phyloP scores from a whole-genome alignment of 1,140 invertebrate genomes.

The Dreissena rostriformis region DNA sequence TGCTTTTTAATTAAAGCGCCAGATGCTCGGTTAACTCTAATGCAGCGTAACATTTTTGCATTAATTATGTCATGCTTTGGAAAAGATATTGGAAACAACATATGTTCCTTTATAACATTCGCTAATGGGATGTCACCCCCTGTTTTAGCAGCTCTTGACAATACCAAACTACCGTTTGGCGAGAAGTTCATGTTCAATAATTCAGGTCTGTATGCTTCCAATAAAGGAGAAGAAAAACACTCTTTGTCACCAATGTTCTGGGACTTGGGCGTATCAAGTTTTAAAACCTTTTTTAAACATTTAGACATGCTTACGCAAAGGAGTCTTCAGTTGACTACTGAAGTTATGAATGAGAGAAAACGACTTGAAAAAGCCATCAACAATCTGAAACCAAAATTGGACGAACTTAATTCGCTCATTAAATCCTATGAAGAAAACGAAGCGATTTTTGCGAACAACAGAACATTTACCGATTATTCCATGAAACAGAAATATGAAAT shows the following conservation, averaged over 20 bases:
- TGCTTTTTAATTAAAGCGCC: constrained; percentile 22
- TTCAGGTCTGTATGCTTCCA: background rate
- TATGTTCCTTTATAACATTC: constrained; percentile 9
- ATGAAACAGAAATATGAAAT: constrained; percentile 9
- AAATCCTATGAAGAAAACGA: constrained; percentile 40
- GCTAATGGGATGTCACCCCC: background rate
- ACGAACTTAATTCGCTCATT: background rate
- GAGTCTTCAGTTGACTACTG: constrained; percentile 48
- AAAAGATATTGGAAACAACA: constrained; percentile 10
- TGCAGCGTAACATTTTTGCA: constrained; percentile 1
- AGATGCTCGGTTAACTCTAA: background rate
- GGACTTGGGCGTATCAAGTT: constrained; percentile 45
- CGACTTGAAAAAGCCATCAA: constrained; percentile 24
- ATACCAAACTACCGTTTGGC: background rate
- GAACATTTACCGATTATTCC: constrained; percentile 49
- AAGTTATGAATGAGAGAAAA: constrained; percentile 45
- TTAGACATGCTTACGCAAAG: constrained; percentile 5
- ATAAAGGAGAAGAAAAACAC: background rate
- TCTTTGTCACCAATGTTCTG: constrained; percentile 48
- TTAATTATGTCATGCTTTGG: background rate
- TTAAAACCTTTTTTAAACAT: constrained; percentile 31
- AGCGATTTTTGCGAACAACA: constrained; percentile 45
- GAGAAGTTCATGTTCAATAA: constrained; percentile 10
- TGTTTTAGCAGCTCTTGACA: background rate
- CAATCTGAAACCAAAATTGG: constrained; percentile 31